Percentiles rank a stretch among this genome's conserved stretches.
Conservation (phyloP, 2,113 vertebrate genomes). For the Trinectes maculatus region DNA sequence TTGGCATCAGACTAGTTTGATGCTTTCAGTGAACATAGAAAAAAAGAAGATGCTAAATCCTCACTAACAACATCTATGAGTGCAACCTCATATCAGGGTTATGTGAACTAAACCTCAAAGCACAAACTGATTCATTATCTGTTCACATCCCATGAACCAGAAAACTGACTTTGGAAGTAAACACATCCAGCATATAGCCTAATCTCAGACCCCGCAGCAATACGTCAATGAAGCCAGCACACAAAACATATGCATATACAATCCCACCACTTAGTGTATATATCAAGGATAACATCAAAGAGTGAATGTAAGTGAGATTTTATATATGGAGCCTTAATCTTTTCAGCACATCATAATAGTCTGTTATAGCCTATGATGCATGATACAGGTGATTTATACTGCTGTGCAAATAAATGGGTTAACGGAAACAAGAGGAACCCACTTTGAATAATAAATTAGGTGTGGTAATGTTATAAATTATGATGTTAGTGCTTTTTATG, state of each 20-base stretch:
- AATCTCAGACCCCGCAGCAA: slow-evolving; percentile 37
- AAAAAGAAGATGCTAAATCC: slow-evolving; percentile 1
- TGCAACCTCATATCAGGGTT: not conserved
- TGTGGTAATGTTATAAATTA: slow-evolving; percentile 27
- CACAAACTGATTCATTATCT: not conserved
- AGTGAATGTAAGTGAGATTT: slow-evolving; percentile 47
- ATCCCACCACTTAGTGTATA: not conserved
- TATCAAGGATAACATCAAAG: slow-evolving; percentile 62
- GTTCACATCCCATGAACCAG: not conserved
- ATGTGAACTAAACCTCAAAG: slow-evolving; percentile 22
- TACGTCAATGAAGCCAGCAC: slow-evolving; percentile 44
- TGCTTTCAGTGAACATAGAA: slow-evolving; percentile 7
- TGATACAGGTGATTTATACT: slow-evolving; percentile 26
- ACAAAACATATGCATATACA: slow-evolving; percentile 48
- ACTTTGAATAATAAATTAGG: slow-evolving; percentile 20
- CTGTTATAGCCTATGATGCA: slow-evolving; percentile 38
- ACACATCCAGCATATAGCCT: slow-evolving; percentile 2
- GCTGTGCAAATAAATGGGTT: slow-evolving; percentile 15
- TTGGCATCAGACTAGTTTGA: slow-evolving; percentile 15
- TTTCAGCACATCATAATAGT: slow-evolving; percentile 62
- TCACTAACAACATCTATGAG: slow-evolving; percentile 20
- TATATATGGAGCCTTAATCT: slow-evolving; percentile 56
- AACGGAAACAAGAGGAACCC: slow-evolving; percentile 14
- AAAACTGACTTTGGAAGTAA: not conserved
- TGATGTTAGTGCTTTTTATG: too few relatives aligned